Percentiles rank a stretch among this genome's conserved stretches.
Conservation (phyloP, 2,888 invertebrate species). For the Noctua comes region DNA sequence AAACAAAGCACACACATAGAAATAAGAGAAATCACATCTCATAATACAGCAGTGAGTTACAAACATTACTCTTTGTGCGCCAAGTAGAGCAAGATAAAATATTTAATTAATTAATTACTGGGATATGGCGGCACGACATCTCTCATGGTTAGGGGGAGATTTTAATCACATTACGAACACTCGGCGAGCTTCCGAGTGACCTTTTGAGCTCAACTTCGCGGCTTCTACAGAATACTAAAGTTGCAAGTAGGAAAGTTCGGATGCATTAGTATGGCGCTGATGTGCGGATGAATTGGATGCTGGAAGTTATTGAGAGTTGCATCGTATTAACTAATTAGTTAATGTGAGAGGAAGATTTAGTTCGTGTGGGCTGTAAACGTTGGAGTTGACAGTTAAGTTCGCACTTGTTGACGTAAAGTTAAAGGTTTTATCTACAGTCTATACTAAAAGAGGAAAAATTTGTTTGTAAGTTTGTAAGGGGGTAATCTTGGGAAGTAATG, state of each 20-base stretch:
- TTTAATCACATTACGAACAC: conserved; percentile 76
- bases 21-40: conserved; percentile 58
- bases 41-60: conserved; percentile 49
- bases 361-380: neutral
- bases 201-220: conserved; percentile 56
- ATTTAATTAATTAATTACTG: conserved; percentile 69
- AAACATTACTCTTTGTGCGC: conserved; percentile 59
- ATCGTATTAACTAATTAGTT: conserved; percentile 22
- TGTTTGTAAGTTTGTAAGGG: too few species aligned
- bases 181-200: conserved; percentile 56
- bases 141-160: conserved; percentile 66
- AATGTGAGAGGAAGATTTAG: neutral
- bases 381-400: neutral
- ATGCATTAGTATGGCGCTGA: conserved; percentile 44
- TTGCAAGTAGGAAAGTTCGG: conserved; percentile 38
- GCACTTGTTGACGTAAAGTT: neutral
- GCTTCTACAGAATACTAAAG: conserved; percentile 34
- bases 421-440: neutral
- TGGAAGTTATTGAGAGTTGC: conserved; percentile 31
- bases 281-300: conserved; percentile 25
- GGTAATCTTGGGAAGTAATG: too few species aligned
- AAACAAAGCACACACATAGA: conserved; percentile 48
- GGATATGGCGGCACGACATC: conserved; percentile 59
- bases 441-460: too few species aligned
- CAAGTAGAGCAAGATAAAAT: conserved; percentile 65